Evolutionary conservation across 2,888 invertebrate species (phyloP).

Genomic region (Silvanus unidentatus): DNA sequence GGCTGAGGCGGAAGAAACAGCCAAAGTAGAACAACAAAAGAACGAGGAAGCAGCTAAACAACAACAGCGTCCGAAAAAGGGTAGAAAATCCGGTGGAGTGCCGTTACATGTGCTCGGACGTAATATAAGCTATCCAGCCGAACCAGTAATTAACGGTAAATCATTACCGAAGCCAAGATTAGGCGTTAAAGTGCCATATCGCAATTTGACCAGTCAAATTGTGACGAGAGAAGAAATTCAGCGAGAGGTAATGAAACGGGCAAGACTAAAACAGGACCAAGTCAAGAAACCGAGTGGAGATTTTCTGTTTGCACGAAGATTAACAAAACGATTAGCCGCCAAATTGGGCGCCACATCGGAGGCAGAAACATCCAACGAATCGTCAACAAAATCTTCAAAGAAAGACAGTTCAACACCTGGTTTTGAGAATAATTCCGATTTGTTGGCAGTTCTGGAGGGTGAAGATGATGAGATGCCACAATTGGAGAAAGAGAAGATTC

Average conservation of each 20-base stretch:
- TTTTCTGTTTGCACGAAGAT: conserved; percentile 50
- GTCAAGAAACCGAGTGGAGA: conserved; percentile 44
- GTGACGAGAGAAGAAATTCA: conserved; percentile 52
- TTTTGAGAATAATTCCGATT: conserved; percentile 48
- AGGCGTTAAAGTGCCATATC: conserved; percentile 45
- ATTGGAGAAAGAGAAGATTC: conserved; percentile 7
- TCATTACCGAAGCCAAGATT: conserved; percentile 44
- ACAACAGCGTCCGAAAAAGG: conserved; percentile 21
- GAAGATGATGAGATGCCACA: conserved; percentile 42
- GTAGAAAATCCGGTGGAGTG: conserved; percentile 28
- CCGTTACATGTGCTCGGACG: conserved; percentile 46
- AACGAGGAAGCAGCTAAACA: background rate
- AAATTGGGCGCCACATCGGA: conserved; percentile 23
- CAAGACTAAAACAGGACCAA: conserved; percentile 46
- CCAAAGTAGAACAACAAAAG: background rate
- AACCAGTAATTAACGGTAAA: conserved; percentile 39
- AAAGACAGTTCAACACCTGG: conserved; percentile 15
- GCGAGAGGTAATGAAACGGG: conserved; percentile 50
- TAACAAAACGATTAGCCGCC: conserved; percentile 45
- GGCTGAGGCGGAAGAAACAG: background rate
- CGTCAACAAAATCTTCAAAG: conserved; percentile 15
- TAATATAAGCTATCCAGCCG: conserved; percentile 42
- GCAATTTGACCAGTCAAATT: conserved; percentile 51
- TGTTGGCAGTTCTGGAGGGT: conserved; percentile 54
- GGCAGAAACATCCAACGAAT: conserved; percentile 7